Conservation (phyloP, 2,113 vertebrate species). For the human region DNA sequence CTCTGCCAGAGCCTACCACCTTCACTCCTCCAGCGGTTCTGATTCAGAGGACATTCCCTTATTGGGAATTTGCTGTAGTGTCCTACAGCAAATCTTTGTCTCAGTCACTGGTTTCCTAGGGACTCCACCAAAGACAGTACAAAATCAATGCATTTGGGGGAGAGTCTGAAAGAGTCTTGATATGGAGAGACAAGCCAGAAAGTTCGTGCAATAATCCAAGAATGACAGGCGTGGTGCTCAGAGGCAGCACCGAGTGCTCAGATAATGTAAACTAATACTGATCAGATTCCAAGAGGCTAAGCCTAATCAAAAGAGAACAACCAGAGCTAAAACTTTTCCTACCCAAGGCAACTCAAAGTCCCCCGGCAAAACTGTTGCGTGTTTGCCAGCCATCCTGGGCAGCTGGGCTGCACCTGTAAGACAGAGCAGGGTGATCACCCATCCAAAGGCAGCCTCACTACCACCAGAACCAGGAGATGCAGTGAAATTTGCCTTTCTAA, state of each 20-base stretch:
- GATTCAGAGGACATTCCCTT: background rate
- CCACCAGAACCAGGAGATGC: background rate
- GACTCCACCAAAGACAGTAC: background rate
- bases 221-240: background rate
- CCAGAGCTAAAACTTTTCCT: background rate
- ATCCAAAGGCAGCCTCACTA: background rate
- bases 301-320: background rate
- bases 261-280: background rate
- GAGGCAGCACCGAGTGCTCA: background rate
- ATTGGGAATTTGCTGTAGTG: background rate
- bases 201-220: background rate
- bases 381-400: too few relatives aligned
- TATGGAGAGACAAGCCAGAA: background rate
- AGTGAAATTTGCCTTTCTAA: background rate
- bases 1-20: background rate
- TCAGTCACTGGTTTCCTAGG: background rate
- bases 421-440: background rate
- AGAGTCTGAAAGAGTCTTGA: background rate
- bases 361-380: background rate
- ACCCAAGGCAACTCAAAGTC: background rate
- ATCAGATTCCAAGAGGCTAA: background rate
- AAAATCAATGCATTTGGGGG: background rate
- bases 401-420: background rate
- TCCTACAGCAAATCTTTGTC: background rate
- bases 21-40: accelerated